These are phyloP conservation scores for Acronicta aceris DNA, from an alignment of 2,888 invertebrate species.

Conservation along the genomic window DNA sequence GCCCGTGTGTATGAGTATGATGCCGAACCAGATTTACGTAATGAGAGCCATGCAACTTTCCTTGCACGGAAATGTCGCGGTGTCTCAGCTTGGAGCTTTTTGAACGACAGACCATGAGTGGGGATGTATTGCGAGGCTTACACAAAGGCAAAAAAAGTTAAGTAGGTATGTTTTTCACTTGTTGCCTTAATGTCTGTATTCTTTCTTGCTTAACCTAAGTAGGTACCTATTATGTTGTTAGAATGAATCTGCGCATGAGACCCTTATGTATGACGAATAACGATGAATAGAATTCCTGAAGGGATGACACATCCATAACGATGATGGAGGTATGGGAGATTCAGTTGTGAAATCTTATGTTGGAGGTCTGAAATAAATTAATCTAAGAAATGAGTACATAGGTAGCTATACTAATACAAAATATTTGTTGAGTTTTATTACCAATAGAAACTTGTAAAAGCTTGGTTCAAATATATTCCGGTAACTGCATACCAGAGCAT, in stretches of 20 bases:
- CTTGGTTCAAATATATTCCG: constrained; percentile 35
- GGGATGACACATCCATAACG: no score
- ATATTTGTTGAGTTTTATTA: constrained; percentile 26
- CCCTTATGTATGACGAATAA: no score
- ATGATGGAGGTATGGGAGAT: no score
- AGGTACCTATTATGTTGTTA: no score
- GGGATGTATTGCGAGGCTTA: constrained; percentile 22
- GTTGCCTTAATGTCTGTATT: background rate
- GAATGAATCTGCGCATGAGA: no score
- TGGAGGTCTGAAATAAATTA: no score
- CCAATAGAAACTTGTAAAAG: constrained; percentile 7
- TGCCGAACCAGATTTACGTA: constrained; percentile 82
- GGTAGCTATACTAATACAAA: constrained; percentile 9
- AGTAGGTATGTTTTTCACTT: background rate
- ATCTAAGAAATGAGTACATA: no score
- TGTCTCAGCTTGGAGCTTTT: constrained; percentile 41
- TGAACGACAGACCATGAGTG: constrained; percentile 22
- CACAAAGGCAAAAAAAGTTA: constrained; percentile 6
- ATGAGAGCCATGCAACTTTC: constrained; percentile 72
- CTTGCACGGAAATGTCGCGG: constrained; percentile 65
- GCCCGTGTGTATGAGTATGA: constrained; percentile 46
- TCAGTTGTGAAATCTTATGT: no score
- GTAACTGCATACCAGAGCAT: constrained; percentile 41
- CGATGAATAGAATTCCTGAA: no score
- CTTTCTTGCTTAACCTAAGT: no score